Base-by-base conservation (phyloP, 2,797 vertebrate species). In the Danio tinwini region DNA sequence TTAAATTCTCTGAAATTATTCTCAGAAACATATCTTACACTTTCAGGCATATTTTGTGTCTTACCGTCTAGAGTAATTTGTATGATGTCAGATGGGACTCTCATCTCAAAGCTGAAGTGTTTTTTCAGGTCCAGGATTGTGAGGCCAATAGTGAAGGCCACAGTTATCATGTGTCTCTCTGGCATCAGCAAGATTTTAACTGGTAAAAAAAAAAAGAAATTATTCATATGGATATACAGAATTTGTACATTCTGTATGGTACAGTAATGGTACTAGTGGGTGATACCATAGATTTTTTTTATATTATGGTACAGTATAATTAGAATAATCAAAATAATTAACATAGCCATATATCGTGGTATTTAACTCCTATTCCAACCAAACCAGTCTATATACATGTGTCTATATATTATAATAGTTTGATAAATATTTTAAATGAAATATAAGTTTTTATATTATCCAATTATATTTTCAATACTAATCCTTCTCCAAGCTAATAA, bases 161-260 rank as follows among this genome's bases (percentile, higher is more conserved):
- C 87, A 0, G 92, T 93, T 88, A 96, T 91, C 88, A 95, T 92
- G 39, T 96, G 93, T 69, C 92, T 93, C 63, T 91, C 92, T 4
- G 96, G 95, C 82, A 92, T 84, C 83, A 97, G 90, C 86, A 95
- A 86, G 79, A 95, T 81, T 89, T 95, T 96, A 76, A 97, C 96
- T 97, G 83, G 6, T 84, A 68, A 17, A 53, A 67, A 17, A 53
- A 67, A 55, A 70, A 61, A 52, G 17, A 44, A 37, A 59, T 14
- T 68, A 13, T 58, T 49, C 17, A 82, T 4, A 56, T 29, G 21
- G 72, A 58, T 29, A 16, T 5, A 58, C 42, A 64, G 45, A 42
- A 16, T 29, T n/a, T n/a, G n/a, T n/a, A n/a, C n/a, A n/a, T n/a
- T n/a, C n/a, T n/a, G n/a, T 21, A 39, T 52, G 67, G 16, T 5